phyloP scores from a whole-genome alignment of 2,888 invertebrate species.

The Blastobasis lacticolella region DNA sequence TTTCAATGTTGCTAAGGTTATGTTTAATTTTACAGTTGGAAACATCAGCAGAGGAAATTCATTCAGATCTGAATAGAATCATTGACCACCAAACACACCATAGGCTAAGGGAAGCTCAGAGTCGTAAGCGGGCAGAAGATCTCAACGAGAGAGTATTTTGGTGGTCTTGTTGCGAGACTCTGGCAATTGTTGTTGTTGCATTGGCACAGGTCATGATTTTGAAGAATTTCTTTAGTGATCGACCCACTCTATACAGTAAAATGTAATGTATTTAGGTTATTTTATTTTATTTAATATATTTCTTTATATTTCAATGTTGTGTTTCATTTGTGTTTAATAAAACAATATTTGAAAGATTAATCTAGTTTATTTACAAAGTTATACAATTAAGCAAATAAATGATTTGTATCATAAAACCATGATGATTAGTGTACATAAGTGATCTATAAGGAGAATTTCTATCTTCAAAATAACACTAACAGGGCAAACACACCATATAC shows the following conservation, averaged over 20 bases:
- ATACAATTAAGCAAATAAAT: background rate
- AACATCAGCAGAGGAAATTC: slow-evolving; percentile 90
- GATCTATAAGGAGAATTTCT: no score
- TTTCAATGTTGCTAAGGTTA: slow-evolving; percentile 1
- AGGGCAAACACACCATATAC: slow-evolving; percentile 95
- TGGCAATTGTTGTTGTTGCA: slow-evolving; percentile 88
- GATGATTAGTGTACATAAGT: background rate
- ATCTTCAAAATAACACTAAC: slow-evolving; percentile 85
- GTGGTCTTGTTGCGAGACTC: slow-evolving; percentile 94
- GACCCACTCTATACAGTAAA: slow-evolving; percentile 62
- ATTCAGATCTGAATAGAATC: slow-evolving; percentile 89
- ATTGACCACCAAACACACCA: slow-evolving; percentile 98
- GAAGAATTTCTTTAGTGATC: slow-evolving; percentile 88
- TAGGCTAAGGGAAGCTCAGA: slow-evolving; percentile 93
- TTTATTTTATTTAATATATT: slow-evolving; percentile 52
- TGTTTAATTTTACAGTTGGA: slow-evolving; percentile 82
- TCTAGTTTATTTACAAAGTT: background rate
- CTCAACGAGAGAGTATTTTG: slow-evolving; percentile 93
- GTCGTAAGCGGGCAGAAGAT: slow-evolving; percentile 96
- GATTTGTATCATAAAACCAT: background rate
- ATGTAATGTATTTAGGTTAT: slow-evolving; percentile 48
- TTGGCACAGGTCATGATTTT: slow-evolving; percentile 93
- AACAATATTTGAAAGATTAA: background rate
- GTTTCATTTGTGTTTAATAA: slow-evolving; percentile 13
- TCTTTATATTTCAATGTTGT: slow-evolving; percentile 29